Base-by-base conservation (phyloP, 2,888 invertebrate genomes). In the Archaeoteleia sp. region DNA sequence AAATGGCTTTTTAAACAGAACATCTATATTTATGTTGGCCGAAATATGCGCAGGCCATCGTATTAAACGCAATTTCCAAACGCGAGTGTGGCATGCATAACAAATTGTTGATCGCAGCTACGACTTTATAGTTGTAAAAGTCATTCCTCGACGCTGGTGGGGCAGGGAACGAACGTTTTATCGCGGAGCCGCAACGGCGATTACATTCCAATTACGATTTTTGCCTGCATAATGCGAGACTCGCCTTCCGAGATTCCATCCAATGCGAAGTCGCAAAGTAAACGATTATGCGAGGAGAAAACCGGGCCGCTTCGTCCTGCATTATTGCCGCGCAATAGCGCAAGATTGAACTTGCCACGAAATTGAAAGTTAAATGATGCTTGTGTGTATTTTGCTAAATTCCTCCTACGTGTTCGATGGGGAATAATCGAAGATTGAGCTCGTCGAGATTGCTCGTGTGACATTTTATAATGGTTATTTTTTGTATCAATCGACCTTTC, bases 1-100 rank as follows among this genome's bases (percentile, higher is more conserved):
- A 74, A 82, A 82, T 80, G 79, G 77, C 73, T 80, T 82, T 83
- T 83, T 83, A 81, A 83, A 81, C 77, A 78, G 78, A 78, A 82
- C 82, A 79, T 82, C 82, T 82, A 80, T 81, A 83, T 83, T 82
- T 80, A 82, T 78, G 78, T 71, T 62, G 70, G 37, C 37, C 40
- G 30, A 14, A 40, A 42, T 46, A 61, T 57, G 40, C 65, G 49
- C 23, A 54, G 7, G 30, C 9, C 61, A 51, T 62, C 66, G 46
- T 67, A 65, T 68, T 71, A 70, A 75, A 70, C 74, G 74, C 71
- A 74, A 78, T 78, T 78, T 78, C 74, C 78, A 74, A 67, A 61
- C 67, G 61, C 43, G 57, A 42, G 43, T 65, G 71, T 57, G 70
- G 55, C 48, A 72, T 70, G 72, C 67, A 70, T 67, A 66, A 72